These are phyloP conservation scores for Drosophila stalkeri DNA, from an alignment of 2,888 invertebrate genomes.

Conservation along the genomic window DNA sequence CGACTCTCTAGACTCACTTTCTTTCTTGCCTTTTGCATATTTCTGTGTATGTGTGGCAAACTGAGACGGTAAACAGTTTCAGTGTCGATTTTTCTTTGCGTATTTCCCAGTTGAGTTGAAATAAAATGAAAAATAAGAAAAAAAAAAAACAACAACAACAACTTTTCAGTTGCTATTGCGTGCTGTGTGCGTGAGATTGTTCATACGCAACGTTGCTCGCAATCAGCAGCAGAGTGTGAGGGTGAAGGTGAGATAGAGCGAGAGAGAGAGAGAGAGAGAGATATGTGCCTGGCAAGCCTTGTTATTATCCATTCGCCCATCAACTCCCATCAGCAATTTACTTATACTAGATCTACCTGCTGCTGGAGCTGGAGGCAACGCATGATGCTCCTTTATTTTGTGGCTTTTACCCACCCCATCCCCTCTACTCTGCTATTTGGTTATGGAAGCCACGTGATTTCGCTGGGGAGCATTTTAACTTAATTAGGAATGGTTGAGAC, in stretches of 20 bases:
- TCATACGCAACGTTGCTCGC: slow-evolving; percentile 61
- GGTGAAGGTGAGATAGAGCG: neutral
- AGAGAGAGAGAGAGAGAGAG: neutral
- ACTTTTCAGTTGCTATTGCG: slow-evolving; percentile 37
- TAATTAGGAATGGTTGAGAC: slow-evolving; percentile 72
- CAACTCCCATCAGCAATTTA: slow-evolving; percentile 34
- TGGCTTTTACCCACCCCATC: slow-evolving; percentile 28
- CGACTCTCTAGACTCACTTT: neutral
- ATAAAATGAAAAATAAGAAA: slow-evolving; percentile 34
- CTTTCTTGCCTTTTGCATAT: neutral
- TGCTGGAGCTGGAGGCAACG: slow-evolving; percentile 23
- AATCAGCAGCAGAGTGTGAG: neutral
- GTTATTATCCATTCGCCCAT: slow-evolving; percentile 9
- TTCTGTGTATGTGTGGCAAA: slow-evolving; percentile 18
- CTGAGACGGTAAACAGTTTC: slow-evolving; percentile 55
- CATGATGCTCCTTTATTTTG: slow-evolving; percentile 46
- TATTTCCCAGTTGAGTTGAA: slow-evolving; percentile 42
- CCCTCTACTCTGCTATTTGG: slow-evolving; percentile 32
- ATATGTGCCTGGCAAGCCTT: slow-evolving; percentile 21
- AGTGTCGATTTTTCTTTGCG: slow-evolving; percentile 56
- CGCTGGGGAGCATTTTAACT: slow-evolving; percentile 78
- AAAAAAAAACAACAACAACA: neutral
- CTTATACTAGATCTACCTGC: slow-evolving; percentile 13
- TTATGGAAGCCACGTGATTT: slow-evolving; percentile 74
- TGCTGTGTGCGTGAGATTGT: slow-evolving; percentile 55